phyloP scores from a whole-genome alignment of 2,113 vertebrate species.

The Varanus salvator region DNA sequence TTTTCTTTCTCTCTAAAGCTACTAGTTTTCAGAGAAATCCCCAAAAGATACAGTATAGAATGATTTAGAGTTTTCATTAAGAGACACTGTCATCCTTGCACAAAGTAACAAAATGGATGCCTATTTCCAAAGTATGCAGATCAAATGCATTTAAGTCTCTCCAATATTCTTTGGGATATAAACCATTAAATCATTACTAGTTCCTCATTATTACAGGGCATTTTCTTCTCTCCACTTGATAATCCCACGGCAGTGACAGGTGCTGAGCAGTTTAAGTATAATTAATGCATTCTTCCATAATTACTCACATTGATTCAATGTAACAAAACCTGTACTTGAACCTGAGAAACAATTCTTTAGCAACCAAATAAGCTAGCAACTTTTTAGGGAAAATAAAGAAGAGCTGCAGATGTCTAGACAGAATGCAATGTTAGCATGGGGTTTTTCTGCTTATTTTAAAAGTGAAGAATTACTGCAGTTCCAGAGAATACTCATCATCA shows the following conservation, averaged over 20 bases:
- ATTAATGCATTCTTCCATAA: conserved; percentile 6
- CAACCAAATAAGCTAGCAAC: conserved; percentile 6
- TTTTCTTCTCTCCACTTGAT: background rate
- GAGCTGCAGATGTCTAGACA: background rate
- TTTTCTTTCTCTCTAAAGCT: background rate
- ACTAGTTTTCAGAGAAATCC: background rate
- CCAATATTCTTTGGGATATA: conserved; percentile 7
- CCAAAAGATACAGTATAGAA: background rate
- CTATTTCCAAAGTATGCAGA: background rate
- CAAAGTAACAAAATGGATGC: background rate
- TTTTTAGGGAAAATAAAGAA: background rate
- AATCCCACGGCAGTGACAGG: conserved; percentile 5
- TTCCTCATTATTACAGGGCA: background rate
- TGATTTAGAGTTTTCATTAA: background rate
- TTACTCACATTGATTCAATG: conserved; percentile 1
- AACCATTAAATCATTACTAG: conserved; percentile 6
- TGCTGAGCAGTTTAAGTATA: conserved; percentile 8
- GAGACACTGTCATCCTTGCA: background rate
- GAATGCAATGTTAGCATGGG: no score
- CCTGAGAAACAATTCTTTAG: conserved; percentile 11
- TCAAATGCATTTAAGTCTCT: background rate
- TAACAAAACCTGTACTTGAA: conserved; percentile 2
- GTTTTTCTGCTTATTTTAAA: background rate
- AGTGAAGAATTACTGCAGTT: background rate
- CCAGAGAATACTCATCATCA: background rate